Conservation (phyloP, 2,797 vertebrate species). For the Neosilurus hyrtlii region DNA sequence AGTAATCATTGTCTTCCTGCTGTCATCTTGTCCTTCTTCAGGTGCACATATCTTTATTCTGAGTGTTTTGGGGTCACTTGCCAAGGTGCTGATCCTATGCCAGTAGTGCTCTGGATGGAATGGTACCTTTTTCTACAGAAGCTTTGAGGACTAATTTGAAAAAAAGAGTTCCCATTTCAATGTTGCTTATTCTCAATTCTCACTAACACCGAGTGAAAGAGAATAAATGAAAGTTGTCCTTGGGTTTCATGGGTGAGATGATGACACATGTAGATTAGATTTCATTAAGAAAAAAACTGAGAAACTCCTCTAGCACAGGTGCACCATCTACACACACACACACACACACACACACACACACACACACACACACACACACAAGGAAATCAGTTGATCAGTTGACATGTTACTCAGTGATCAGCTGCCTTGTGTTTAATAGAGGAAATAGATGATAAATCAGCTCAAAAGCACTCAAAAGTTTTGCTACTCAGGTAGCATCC, state of each 20-base stretch:
- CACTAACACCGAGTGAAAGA: slow-evolving; percentile 34
- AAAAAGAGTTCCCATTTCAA: neutral
- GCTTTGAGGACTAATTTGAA: neutral
- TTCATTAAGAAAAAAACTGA: slow-evolving; percentile 19
- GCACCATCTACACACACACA: no score
- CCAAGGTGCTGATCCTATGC: neutral
- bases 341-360: neutral
- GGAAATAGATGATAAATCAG: slow-evolving; percentile 7
- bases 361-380: slow-evolving; percentile 14
- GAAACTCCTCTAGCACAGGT: no score
- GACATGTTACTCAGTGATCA: neutral
- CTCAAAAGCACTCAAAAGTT: neutral
- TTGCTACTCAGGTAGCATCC: neutral
- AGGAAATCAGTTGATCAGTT: slow-evolving; percentile 4
- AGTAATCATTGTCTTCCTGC: neutral
- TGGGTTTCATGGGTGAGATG: slow-evolving; percentile 36
- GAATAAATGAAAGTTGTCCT: slow-evolving; percentile 44
- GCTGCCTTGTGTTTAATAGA: neutral
- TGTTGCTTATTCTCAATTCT: neutral
- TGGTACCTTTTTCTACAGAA: neutral
- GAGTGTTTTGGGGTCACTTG: neutral
- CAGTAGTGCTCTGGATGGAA: neutral
- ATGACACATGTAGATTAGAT: slow-evolving; percentile 38
- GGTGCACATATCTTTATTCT: neutral
- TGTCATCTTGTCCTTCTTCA: neutral